Base-by-base conservation (phyloP, 1,140 invertebrate species). In the Zelostemma sp. region DNA sequence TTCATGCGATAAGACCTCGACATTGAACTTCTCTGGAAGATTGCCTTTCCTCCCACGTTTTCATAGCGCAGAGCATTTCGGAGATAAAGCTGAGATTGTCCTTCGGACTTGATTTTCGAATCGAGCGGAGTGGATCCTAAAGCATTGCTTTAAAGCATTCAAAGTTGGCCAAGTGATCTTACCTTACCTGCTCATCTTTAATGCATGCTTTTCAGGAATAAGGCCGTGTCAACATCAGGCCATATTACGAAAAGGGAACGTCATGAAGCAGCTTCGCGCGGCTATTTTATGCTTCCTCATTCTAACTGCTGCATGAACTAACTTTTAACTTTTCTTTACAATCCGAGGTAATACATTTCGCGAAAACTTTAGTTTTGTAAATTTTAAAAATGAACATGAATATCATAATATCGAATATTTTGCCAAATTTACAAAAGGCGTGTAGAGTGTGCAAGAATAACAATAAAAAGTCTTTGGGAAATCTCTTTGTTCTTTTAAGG, bases 181-280 rank as follows among this genome's bases (percentile, higher is more conserved):
- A n/a, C n/a, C 46, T 55, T 41, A 28, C 43, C 56, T 35, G 45
- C 61, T 74, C 72, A 76, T 73, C 64, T 76, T 76, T 76, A 74
- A 74, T 76, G 61, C 61, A 72, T 74, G 48, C 35, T 31, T 63
- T 56, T 56, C 53, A 62, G 25, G 56, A 43, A 54, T 43, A 25
- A 59, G 57, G 57, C 47, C 49, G 60, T 74, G 64, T 68, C 72
- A 70, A 73, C 72, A 64, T n/a, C n/a, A 49, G 67, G 41, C 51
- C 54, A 55, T 58, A 50, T 57, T 49, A 40, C 41, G 58, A 61
- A 51, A 73, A 65, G 51, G 53, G 63, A 63, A 51, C 21, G 48
- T 45, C 35, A 31, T 50, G 28, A 48, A n/a, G n/a, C n/a, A 46
- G 15, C 43, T 48, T 48, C 18, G n/a, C 43, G 5, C 28, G 15